Base-by-base conservation (phyloP, 2,888 invertebrate species). In the Diarsia brunnea region DNA sequence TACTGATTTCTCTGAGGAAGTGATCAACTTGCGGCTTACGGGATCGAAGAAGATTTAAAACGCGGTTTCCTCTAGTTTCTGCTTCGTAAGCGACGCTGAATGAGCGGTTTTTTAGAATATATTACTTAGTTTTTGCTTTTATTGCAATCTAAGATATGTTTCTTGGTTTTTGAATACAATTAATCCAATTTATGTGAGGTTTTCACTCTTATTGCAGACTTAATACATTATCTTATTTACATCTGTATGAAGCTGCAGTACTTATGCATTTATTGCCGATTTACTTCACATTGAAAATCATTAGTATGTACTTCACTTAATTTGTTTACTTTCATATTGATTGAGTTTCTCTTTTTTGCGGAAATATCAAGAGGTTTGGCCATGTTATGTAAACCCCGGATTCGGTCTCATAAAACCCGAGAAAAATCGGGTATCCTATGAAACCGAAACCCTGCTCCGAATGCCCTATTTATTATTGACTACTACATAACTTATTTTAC, bases 1-100 rank as follows among this genome's bases (percentile, higher is more conserved):
- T 79, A 81, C 88, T 90, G 91, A 90, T 91, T 92, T 90, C 91
- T 90, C 90, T 79, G 86, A 90, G 87, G 89, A 82, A 87, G 88
- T 87, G 89, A 90, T 90, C 90, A 89, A 84, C 82, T 81, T 70
- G 60, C 81, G 82, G 90, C 89, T 90, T 90, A 89, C 84, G 79
- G 84, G 85, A 86, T 89, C 79, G 85, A 84, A 78, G 86, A 87
- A 89, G 87, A 89, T 90, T 90, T 86, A 89, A 90, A 86, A 85
- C 79, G 84, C 71, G 85, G 89, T 88, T 90, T 81, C 63, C 71
- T 80, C 66, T 83, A 81, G 79, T 85, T 82, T 86, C 74, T 78
- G 75, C 79, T 80, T 73, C 70, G 75, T 82, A 78, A 84, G 83
- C 85, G 67, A 77, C 58, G 70, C 72, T 82, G 65, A 76, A 84